Conservation (phyloP, 1,140 invertebrate genomes). For the Cotesia chilonis region DNA sequence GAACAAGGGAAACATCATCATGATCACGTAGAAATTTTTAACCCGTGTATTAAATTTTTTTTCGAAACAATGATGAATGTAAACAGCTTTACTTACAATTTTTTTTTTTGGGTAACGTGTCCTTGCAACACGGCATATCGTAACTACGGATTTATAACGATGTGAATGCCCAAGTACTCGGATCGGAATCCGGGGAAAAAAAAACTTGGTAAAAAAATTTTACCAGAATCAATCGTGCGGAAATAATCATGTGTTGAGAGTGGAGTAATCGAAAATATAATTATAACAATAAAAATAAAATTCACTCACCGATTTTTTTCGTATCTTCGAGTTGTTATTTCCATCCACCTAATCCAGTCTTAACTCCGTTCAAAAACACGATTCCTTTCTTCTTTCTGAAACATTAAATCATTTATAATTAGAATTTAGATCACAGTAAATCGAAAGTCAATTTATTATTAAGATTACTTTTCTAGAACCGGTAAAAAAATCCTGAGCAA, state of each 20-base stretch:
- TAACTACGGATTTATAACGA: slow-evolving; percentile 31
- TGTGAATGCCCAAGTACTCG: slow-evolving; percentile 21
- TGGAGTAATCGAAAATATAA: slow-evolving; percentile 7
- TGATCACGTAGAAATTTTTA: slow-evolving; percentile 13
- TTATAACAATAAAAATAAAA: background rate
- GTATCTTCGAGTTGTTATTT: slow-evolving; percentile 3
- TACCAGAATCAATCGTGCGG: slow-evolving; percentile 31
- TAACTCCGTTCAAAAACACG: background rate
- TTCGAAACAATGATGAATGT: background rate
- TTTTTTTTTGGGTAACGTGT: background rate
- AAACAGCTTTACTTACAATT: background rate
- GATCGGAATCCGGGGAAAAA: slow-evolving; percentile 24
- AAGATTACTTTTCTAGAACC: no score
- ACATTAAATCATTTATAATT: no score
- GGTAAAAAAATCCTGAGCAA: no score
- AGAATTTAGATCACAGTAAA: no score
- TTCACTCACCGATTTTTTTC: slow-evolving; percentile 12
- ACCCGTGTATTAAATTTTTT: slow-evolving; percentile 2
- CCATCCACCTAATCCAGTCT: slow-evolving; percentile 9
- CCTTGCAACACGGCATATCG: slow-evolving; percentile 21
- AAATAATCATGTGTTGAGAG: slow-evolving; percentile 33
- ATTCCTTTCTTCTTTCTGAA: no score
- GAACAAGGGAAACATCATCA: no score
- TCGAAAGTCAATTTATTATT: no score
- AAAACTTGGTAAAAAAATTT: slow-evolving; percentile 19